A percentile compares a stretch with the other conserved stretches of the same genome.
Evolutionary conservation across 92 coral and sea anemone genomes (phyloP).

Genomic region (Epizoanthus ramosus): DNA sequence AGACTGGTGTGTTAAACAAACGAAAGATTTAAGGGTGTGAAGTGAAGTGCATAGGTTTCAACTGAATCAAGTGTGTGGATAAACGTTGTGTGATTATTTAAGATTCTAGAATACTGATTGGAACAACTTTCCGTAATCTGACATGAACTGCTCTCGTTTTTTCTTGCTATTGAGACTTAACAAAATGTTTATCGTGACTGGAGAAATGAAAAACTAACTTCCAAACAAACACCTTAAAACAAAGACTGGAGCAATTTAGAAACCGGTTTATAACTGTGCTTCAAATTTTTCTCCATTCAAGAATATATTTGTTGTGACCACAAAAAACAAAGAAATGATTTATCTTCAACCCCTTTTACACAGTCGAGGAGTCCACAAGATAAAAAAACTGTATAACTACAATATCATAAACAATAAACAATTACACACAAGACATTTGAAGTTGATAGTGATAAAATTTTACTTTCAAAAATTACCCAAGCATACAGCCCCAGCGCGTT

Average conservation of each 20-base stretch:
- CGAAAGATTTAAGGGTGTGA: not conserved
- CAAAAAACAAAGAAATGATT: no score
- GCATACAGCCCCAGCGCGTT: conserved; percentile 2
- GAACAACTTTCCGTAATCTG: not conserved
- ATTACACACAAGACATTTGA: not conserved
- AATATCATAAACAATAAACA: no score
- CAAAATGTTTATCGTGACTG: conserved; percentile 43
- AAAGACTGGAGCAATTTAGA: conserved; percentile 43
- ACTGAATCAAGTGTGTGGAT: conserved; percentile 5
- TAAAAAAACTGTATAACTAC: no score
- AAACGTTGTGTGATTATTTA: not conserved
- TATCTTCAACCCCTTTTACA: no score
- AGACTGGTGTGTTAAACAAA: conserved; percentile 41
- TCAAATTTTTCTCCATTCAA: no score
- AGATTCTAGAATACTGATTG: not conserved
- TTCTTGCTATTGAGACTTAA: not conserved
- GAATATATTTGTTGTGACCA: no score
- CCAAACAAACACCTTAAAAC: conserved; percentile 46
- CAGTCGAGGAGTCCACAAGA: no score
- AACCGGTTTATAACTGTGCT: not conserved
- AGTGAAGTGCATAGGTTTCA: not conserved
- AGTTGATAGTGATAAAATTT: not conserved
- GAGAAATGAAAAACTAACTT: conserved; percentile 11
- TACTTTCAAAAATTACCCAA: not conserved
- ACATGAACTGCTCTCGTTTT: not conserved